A percentile compares a stretch with the other conserved stretches of the same genome.
These are phyloP conservation scores for Brenthis ino DNA, from an alignment of 2,888 invertebrate species.

Conservation along the genomic window DNA sequence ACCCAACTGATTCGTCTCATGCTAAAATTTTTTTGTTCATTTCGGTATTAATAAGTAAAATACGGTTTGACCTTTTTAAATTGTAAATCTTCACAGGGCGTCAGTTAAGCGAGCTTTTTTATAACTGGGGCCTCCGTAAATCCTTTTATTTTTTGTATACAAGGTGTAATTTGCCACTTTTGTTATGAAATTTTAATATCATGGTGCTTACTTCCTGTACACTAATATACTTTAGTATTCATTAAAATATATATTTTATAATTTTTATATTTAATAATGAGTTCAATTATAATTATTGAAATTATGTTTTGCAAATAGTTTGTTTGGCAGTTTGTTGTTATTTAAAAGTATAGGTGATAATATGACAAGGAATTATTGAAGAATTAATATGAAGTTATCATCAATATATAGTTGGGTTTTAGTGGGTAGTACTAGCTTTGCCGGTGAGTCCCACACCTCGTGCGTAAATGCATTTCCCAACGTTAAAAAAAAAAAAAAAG, in stretches of 20 bases:
- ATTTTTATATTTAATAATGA: too few species aligned
- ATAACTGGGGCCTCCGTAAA: conserved; percentile 11
- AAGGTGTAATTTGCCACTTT: conserved; percentile 12
- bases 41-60: conserved; percentile 25
- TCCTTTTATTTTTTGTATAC: conserved; percentile 14
- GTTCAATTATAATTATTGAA: too few species aligned
- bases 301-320: too few species aligned
- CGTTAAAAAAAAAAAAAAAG: too few species aligned
- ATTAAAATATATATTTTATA: neutral
- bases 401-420: too few species aligned
- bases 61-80: conserved; percentile 24
- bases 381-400: too few species aligned
- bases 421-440: too few species aligned
- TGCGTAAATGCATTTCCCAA: too few species aligned
- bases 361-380: too few species aligned
- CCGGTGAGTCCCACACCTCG: too few species aligned
- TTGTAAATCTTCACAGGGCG: conserved; percentile 14
- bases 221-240: neutral
- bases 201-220: neutral
- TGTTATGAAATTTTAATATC: conserved; percentile 11
- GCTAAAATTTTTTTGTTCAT: conserved; percentile 33
- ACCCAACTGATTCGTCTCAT: conserved; percentile 47
- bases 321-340: too few species aligned
- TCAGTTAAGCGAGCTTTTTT: conserved; percentile 18
- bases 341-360: too few species aligned